phyloP scores from a whole-genome alignment of 2,113 vertebrate species.

The Albula goreensis region DNA sequence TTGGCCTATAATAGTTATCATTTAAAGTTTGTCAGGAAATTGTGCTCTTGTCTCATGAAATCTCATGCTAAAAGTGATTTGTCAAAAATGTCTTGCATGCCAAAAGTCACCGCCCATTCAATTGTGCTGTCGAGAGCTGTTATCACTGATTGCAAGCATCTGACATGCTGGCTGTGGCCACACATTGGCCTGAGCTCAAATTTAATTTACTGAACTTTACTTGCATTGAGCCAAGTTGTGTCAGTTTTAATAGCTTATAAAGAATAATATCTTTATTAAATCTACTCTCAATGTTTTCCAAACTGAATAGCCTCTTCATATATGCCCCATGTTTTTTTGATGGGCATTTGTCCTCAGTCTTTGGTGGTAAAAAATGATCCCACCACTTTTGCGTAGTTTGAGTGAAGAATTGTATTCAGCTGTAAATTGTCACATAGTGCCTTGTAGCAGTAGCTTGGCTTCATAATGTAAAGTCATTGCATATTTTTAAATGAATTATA shows the following conservation, averaged over 20 bases:
- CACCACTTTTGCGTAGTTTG: background rate
- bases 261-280: background rate
- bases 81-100: background rate
- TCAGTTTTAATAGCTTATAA: background rate
- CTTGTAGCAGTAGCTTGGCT: no score
- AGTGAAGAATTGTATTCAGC: background rate
- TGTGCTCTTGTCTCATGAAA: background rate
- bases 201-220: background rate
- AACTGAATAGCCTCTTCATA: background rate
- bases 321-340: no score
- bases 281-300: background rate
- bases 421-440: no score
- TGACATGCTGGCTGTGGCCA: background rate
- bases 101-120: background rate
- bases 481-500: background rate
- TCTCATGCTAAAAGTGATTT: background rate
- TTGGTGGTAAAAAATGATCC: background rate
- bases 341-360: background rate
- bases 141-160: background rate
- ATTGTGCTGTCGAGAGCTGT: background rate
- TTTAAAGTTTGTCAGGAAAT: background rate
- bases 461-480: no score
- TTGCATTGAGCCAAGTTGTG: background rate
- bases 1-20: background rate
- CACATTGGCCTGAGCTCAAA: no score